Evolutionary conservation across 2,797 vertebrate species (phyloP).

Genomic region (Siniperca undulata): DNA sequence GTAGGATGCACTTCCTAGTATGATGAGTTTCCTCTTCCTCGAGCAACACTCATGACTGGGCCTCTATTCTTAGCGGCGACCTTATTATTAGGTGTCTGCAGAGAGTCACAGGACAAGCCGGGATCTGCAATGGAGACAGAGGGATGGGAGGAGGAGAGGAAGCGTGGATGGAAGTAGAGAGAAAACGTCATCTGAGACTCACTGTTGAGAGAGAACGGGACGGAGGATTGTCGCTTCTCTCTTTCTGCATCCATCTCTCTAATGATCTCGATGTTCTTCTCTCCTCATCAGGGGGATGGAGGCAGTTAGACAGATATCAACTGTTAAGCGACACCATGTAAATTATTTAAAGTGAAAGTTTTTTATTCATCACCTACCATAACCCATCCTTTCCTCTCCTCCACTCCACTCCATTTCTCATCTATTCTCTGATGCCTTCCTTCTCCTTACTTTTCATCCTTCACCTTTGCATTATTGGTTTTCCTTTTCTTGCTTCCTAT

Average conservation of each 20-base stretch:
- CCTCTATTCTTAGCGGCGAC: constrained; percentile 65
- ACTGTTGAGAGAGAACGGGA: constrained; percentile 17
- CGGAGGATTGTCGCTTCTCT: constrained; percentile 28
- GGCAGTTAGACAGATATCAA: constrained; percentile 53
- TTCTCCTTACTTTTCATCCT: not conserved
- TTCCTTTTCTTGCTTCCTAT: constrained; percentile 32
- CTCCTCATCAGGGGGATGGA: constrained; percentile 46
- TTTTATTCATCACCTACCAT: constrained; percentile 53
- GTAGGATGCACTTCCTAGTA: constrained; percentile 5
- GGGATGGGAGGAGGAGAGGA: constrained; percentile 28
- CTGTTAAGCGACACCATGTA: constrained; percentile 44
- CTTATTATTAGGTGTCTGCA: constrained; percentile 59
- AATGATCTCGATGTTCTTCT: constrained; percentile 49
- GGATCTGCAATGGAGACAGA: constrained; percentile 42
- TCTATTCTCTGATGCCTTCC: not conserved
- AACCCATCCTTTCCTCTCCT: constrained; percentile 26
- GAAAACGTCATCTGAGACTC: constrained; percentile 39
- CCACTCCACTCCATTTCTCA: constrained; percentile 10
- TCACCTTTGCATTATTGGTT: not conserved
- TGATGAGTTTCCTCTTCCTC: constrained; percentile 41
- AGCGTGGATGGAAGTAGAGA: constrained; percentile 21
- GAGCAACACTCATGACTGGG: constrained; percentile 9
- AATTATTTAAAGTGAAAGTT: constrained; percentile 60
- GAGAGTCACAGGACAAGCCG: constrained; percentile 47
- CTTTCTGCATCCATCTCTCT: constrained; percentile 47